Evolutionary conservation across 2,888 invertebrate species (phyloP).

Genomic region (Cetonia aurata): DNA sequence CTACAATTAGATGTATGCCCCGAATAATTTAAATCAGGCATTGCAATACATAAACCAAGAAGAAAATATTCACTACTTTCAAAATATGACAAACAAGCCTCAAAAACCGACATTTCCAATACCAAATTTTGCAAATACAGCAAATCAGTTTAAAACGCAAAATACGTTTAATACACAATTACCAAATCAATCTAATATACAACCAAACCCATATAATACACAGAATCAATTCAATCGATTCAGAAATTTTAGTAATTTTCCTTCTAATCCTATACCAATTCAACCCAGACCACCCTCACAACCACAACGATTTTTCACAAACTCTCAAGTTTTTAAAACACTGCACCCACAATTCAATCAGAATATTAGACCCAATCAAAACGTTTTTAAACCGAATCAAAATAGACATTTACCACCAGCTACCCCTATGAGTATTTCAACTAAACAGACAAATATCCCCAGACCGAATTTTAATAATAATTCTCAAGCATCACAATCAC

Average conservation of each 20-base stretch:
- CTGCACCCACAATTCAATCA: not conserved
- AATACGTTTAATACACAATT: too few relatives aligned
- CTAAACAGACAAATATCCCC: not conserved
- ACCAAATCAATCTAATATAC: not conserved
- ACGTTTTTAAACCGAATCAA: constrained; percentile 7
- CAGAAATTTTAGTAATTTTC: not conserved
- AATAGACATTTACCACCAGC: not conserved
- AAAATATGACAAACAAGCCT: constrained; percentile 1
- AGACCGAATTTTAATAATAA: not conserved
- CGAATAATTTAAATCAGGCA: constrained; percentile 32
- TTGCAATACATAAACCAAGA: constrained; percentile 44
- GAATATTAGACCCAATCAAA: not conserved
- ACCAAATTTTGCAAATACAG: not conserved
- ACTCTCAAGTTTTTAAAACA: constrained; percentile 1
- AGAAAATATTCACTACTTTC: constrained; percentile 31
- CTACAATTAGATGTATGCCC: constrained; percentile 46
- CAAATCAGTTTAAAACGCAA: too few relatives aligned
- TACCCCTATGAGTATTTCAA: constrained; percentile 18
- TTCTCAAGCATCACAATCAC: not conserved
- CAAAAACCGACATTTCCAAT: too few relatives aligned
- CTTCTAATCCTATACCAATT: constrained; percentile 6
- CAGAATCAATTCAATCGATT: not conserved
- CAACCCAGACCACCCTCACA: not conserved
- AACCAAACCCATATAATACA: not conserved
- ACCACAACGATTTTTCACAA: constrained; percentile 3